phyloP scores from a whole-genome alignment of 1,140 invertebrate species.

The Aporrectodea caliginosa region DNA sequence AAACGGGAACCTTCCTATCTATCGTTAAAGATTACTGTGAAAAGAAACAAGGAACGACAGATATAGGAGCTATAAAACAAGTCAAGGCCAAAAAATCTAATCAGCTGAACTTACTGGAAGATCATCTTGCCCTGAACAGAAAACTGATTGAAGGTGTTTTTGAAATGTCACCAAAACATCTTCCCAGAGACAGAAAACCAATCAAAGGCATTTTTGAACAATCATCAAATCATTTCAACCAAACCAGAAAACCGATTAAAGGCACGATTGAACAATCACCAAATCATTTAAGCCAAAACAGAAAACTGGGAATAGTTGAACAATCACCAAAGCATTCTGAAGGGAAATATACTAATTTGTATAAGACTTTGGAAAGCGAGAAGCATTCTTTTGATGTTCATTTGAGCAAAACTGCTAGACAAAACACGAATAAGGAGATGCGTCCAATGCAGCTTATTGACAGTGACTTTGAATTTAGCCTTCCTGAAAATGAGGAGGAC shows the following conservation, averaged over 20 bases:
- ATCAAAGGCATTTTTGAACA: too few species aligned
- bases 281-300: background rate
- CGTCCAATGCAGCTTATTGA: background rate
- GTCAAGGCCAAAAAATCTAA: background rate
- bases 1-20: background rate
- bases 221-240: too few species aligned
- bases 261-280: background rate
- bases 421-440: background rate
- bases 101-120: background rate
- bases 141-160: background rate
- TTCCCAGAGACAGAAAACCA: too few species aligned
- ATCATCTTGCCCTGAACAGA: background rate
- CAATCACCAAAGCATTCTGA: background rate
- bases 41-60: background rate
- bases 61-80: background rate
- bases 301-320: background rate
- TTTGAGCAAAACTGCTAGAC: background rate
- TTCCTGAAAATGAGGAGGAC: background rate
- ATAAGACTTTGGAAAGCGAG: too few species aligned
- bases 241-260: background rate
- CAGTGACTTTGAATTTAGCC: background rate
- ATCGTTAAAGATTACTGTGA: background rate
- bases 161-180: too few species aligned
- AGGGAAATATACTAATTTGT: too few species aligned
- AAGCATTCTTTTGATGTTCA: background rate